These are phyloP conservation scores for Sphenopsis melanotis DNA, from an alignment of 2,797 vertebrate species.

Conservation along the genomic window DNA sequence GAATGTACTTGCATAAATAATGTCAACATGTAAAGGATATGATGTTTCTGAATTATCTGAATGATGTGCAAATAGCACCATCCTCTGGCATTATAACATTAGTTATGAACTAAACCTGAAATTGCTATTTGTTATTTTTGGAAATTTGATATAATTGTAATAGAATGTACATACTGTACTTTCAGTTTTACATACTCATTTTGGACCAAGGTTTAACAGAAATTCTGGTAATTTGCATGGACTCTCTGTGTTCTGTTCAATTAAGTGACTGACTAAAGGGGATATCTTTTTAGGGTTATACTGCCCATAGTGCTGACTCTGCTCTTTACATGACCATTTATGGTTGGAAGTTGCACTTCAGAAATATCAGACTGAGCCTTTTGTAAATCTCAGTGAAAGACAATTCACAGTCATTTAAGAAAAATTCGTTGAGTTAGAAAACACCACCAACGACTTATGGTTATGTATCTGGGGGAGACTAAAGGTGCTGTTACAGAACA, in stretches of 20 bases:
- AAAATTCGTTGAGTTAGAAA: slow-evolving; percentile 62
- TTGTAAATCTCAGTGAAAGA: slow-evolving; percentile 59
- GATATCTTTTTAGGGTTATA: slow-evolving; percentile 33
- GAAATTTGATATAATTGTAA: slow-evolving; percentile 26
- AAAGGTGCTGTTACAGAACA: background rate
- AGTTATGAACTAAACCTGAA: slow-evolving; percentile 6
- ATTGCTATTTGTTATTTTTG: slow-evolving; percentile 47
- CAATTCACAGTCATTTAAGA: slow-evolving; percentile 66
- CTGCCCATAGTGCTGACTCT: slow-evolving; percentile 47
- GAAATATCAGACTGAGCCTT: background rate
- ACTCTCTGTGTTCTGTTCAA: slow-evolving; percentile 6
- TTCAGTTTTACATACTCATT: slow-evolving; percentile 72
- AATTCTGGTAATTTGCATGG: slow-evolving; percentile 63
- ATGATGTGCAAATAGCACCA: slow-evolving; percentile 45
- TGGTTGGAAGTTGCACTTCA: slow-evolving; percentile 52
- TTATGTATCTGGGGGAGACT: slow-evolving; percentile 4
- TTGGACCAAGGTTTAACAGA: slow-evolving; percentile 62
- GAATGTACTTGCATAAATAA: background rate
- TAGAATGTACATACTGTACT: slow-evolving; percentile 58
- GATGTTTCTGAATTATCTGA: background rate
- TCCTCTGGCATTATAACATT: slow-evolving; percentile 37
- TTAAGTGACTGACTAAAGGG: background rate
- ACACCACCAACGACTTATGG: slow-evolving; percentile 30
- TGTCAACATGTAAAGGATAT: accelerated
- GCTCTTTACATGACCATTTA: slow-evolving; percentile 61